Percentiles rank a stretch among this genome's conserved stretches.
These are phyloP conservation scores for Timandra comae DNA, from an alignment of 2,888 invertebrate genomes.

Conservation along the genomic window DNA sequence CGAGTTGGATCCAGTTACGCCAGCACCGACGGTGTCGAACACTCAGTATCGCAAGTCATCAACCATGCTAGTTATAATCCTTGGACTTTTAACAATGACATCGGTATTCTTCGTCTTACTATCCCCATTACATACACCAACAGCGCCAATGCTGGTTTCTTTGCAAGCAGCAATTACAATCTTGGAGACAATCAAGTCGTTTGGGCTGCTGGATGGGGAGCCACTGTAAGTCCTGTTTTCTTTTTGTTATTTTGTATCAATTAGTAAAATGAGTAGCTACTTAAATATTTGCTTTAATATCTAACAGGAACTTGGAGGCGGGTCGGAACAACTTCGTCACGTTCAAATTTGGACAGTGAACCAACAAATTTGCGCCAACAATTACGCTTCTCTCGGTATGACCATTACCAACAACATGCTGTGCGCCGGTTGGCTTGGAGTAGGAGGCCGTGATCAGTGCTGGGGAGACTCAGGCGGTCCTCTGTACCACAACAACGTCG, in stretches of 20 bases:
- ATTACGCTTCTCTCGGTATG: not conserved
- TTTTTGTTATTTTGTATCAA: too few relatives aligned
- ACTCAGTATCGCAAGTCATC: slow-evolving; percentile 16
- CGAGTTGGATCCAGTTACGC: slow-evolving; percentile 33
- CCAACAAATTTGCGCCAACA: not conserved
- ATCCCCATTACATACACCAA: slow-evolving; percentile 19
- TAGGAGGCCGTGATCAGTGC: slow-evolving; percentile 1
- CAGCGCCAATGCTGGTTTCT: slow-evolving; percentile 22
- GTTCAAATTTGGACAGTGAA: not conserved
- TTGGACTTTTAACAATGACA: slow-evolving; percentile 25
- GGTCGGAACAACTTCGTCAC: too few relatives aligned
- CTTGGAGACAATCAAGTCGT: slow-evolving; percentile 33
- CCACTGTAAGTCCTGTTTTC: slow-evolving; percentile 39
- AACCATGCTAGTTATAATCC: slow-evolving; percentile 27
- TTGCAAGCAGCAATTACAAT: slow-evolving; percentile 38
- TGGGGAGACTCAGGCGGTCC: too few relatives aligned
- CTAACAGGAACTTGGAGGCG: too few relatives aligned
- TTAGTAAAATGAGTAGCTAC: too few relatives aligned
- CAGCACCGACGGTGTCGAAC: slow-evolving; percentile 33
- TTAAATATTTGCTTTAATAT: too few relatives aligned
- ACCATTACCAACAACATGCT: not conserved
- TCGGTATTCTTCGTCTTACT: slow-evolving; percentile 27
- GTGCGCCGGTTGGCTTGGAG: not conserved
- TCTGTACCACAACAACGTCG: too few relatives aligned
- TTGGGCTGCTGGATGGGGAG: slow-evolving; percentile 46